These are phyloP conservation scores for Amaurobius ferox DNA, from an alignment of 2,888 invertebrate genomes.

Conservation along the genomic window DNA sequence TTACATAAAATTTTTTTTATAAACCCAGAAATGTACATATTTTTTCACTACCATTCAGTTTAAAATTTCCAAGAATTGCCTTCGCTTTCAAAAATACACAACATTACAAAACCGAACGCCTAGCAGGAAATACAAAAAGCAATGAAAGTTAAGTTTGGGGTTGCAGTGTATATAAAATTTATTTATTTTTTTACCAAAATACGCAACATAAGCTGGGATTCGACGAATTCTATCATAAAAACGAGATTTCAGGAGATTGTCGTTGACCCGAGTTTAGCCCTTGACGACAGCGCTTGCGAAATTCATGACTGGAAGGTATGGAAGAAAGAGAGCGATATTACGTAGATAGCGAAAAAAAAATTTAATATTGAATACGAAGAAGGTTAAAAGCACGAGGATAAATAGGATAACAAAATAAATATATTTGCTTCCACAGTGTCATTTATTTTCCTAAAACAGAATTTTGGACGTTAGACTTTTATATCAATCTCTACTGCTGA, in stretches of 20 bases:
- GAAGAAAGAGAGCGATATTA: slow-evolving; percentile 4
- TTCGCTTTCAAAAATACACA: background rate
- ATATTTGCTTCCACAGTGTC: background rate
- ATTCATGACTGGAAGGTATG: slow-evolving; percentile 1
- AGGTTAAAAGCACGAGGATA: slow-evolving; percentile 8
- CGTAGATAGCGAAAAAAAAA: background rate
- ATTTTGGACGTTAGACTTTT: too few species aligned
- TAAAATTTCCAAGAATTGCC: too few species aligned
- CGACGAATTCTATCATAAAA: slow-evolving; percentile 63
- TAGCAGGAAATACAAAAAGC: too few species aligned
- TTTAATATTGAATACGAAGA: background rate
- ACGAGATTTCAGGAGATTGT: slow-evolving; percentile 64
- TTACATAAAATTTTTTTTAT: too few species aligned
- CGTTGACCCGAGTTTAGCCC: slow-evolving; percentile 46
- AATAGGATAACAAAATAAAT: background rate
- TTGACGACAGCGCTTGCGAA: slow-evolving; percentile 13
- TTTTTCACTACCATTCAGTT: too few species aligned
- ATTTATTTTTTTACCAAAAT: background rate
- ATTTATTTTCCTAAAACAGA: background rate
- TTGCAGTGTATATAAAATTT: background rate
- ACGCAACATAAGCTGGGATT: slow-evolving; percentile 34
- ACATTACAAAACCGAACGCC: background rate
- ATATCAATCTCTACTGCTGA: too few species aligned
- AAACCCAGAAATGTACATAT: too few species aligned
- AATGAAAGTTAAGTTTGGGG: background rate